A percentile compares a stretch with the other conserved stretches of the same genome.
phyloP scores from a whole-genome alignment of 2,113 vertebrate species.

The Rhineura floridana region DNA sequence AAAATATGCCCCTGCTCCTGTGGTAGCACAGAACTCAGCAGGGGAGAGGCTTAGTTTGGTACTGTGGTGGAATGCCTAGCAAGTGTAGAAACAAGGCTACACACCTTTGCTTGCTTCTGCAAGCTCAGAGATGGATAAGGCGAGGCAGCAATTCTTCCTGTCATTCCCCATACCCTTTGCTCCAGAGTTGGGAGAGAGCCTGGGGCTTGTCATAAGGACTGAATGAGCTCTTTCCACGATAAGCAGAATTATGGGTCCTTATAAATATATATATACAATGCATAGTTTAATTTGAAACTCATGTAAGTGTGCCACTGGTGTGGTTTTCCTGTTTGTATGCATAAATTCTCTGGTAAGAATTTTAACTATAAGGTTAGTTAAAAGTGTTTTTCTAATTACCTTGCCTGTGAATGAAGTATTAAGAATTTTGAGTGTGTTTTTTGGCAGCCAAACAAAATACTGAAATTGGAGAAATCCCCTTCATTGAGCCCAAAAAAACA shows the following conservation, averaged over 20 bases:
- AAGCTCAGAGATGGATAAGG: not conserved
- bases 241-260: not conserved
- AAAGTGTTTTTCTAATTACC: not conserved
- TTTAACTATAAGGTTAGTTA: conserved; percentile 35
- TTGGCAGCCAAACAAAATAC: conserved; percentile 83
- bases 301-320: not conserved
- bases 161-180: not conserved
- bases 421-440: conserved; percentile 25
- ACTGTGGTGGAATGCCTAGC: not conserved
- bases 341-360: conserved; percentile 13
- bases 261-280: not conserved
- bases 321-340: conserved; percentile 25
- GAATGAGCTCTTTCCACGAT: not conserved
- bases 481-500: conserved; percentile 83
- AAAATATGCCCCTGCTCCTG: not conserved
- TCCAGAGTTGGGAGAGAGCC: not conserved
- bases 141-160: too few relatives aligned
- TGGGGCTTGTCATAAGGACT: not conserved
- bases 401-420: conserved; percentile 30
- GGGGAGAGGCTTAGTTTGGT: not conserved
- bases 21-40: not conserved
- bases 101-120: not conserved
- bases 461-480: conserved; percentile 77
- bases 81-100: not conserved
- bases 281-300: not conserved